phyloP scores from a whole-genome alignment of 2,797 vertebrate genomes.

The Crypturellus tataupa region DNA sequence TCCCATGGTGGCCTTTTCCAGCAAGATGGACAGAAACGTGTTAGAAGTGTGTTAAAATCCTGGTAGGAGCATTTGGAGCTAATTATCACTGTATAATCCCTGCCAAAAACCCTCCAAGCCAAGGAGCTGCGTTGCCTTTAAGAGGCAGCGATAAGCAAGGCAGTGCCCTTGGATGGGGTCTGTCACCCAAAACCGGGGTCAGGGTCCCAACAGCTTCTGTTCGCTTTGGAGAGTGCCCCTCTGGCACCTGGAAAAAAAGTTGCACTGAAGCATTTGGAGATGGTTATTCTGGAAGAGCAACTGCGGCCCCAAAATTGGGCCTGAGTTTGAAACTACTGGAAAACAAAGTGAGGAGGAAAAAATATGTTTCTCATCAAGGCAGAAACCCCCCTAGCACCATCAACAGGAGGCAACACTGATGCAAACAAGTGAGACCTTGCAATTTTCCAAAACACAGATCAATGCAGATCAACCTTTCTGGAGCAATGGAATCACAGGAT shows the following conservation, averaged over 20 bases:
- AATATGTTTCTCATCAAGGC: rapidly evolving
- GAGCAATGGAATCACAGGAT: neutral
- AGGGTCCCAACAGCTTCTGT: neutral
- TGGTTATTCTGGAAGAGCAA: too few relatives aligned
- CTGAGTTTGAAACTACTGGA: too few relatives aligned
- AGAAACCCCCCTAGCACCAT: neutral
- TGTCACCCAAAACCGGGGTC: rapidly evolving
- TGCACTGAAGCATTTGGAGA: neutral
- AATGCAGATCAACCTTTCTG: neutral
- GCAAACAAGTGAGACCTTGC: neutral
- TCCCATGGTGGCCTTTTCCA: neutral
- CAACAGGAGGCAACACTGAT: neutral
- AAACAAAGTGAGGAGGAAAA: too few relatives aligned
- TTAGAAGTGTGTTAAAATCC: neutral
- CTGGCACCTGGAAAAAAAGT: neutral
- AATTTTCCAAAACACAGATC: neutral
- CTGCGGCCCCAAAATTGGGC: too few relatives aligned
- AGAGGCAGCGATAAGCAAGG: neutral
- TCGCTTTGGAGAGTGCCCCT: neutral
- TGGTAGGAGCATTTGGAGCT: neutral
- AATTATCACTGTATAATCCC: neutral
- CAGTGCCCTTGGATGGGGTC: rapidly evolving
- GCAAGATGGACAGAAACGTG: neutral
- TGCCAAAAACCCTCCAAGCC: neutral
- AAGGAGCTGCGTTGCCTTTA: neutral